Percentiles rank a stretch among this genome's conserved stretches.
Conservation (phyloP, 1,140 invertebrate genomes). For the Holotrichia oblita region DNA sequence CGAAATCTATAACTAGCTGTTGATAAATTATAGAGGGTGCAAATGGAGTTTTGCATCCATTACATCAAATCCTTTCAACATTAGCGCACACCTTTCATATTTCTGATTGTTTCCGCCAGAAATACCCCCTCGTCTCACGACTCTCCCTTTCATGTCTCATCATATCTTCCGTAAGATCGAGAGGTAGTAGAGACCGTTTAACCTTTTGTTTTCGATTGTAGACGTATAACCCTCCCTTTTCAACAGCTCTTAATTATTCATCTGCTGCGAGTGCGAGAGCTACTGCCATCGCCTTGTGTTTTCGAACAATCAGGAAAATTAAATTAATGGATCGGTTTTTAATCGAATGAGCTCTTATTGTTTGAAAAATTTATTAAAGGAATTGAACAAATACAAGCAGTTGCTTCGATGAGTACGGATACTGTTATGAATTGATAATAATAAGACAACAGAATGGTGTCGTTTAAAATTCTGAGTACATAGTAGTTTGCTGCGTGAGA, state of each 20-base stretch:
- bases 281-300: neutral
- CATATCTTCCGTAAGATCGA: neutral
- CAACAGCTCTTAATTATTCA: conserved; percentile 29
- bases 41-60: conserved; percentile 46
- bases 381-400: neutral
- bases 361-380: neutral
- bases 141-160: neutral
- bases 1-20: conserved; percentile 57
- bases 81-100: conserved; percentile 15
- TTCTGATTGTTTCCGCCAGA: conserved; percentile 20
- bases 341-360: neutral
- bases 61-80: neutral
- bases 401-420: neutral
- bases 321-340: conserved; percentile 29
- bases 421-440: neutral
- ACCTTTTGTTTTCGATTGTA: neutral
- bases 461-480: neutral
- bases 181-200: conserved; percentile 11
- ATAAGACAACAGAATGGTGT: neutral
- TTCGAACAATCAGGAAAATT: conserved; percentile 30
- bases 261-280: neutral
- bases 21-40: conserved; percentile 55
- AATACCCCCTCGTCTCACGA: neutral
- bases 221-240: conserved; percentile 7
- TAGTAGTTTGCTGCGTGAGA: neutral